Evolutionary conservation across 2,888 invertebrate genomes (phyloP), one percentile per base, ranked within the genome.

Genomic region (Ferrisia virgata): DNA sequence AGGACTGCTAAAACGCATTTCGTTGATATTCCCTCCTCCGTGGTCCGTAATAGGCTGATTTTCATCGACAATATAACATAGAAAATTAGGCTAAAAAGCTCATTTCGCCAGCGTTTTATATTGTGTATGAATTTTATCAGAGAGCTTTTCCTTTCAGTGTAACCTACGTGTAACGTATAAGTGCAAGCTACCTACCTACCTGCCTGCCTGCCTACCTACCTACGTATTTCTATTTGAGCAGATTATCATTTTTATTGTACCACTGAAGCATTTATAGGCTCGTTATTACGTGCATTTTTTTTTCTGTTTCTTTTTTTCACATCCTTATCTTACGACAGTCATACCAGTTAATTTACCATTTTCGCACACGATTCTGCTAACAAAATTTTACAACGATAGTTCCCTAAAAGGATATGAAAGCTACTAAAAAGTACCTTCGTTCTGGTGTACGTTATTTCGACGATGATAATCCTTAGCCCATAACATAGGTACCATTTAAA

Each of bases 221-320:
- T 64, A 64, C 9, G 58, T 64, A 64, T 64, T 64, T 64, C 28
- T 64, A 64, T 64, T 28, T 64, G 58, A 11, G 8, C 11, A 64
- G 58, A 64, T 64, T 64, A 64, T 64, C 58, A 25, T 64, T 64
- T 64, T 64, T 64, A 64, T 64, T 64, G 58, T 64, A 64, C 58
- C 25, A 64, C 58, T 25, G 13, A 64, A 64, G 28, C 58, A 28
- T 64, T 64, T 64, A 28, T 64, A 64, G 58, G 58, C 28, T 47
- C 28, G 58, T 28, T 64, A 64, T 64, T 64, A 64, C 58, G 58
- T 25, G 15, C 28, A n/a, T 9, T 64, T 64, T 64, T 28, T 64
- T n/a, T n/a, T n/a, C n/a, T n/a, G n/a, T n/a, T n/a, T n/a, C n/a
- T n/a, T n/a, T n/a, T n/a, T n/a, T 3, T 18, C 11, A 4, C 28